A percentile compares a stretch with the other conserved stretches of the same genome.
Evolutionary conservation across 2,113 vertebrate genomes (phyloP).

Genomic region (Varanus salvator): DNA sequence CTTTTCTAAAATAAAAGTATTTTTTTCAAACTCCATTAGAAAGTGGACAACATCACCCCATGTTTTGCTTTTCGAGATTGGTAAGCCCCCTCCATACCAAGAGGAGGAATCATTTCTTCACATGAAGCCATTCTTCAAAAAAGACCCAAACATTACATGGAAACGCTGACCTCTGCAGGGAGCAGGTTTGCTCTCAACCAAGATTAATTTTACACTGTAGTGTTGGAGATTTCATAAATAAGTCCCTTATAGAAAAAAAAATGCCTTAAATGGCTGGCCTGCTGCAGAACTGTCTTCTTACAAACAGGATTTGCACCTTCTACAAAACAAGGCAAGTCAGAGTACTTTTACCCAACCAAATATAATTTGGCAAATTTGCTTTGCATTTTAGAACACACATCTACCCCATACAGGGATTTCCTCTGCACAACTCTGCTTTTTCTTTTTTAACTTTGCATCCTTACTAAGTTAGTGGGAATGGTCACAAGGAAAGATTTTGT

Average conservation of each 20-base stretch:
- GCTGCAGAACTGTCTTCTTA: constrained; percentile 43
- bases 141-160: constrained; percentile 46
- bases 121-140: constrained; percentile 33
- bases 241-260: constrained; percentile 46
- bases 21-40: constrained; percentile 19
- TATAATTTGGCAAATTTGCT: constrained; percentile 60
- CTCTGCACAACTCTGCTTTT: constrained; percentile 59
- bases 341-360: constrained; percentile 51
- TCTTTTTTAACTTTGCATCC: constrained; percentile 20
- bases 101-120: constrained; percentile 48
- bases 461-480: constrained; percentile 54
- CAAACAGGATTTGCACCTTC: constrained; percentile 45
- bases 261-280: constrained; percentile 41
- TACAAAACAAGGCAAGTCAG: constrained; percentile 44
- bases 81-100: constrained; percentile 36
- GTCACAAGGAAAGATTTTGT: constrained; percentile 47
- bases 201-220: constrained; percentile 66
- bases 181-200: constrained; percentile 49
- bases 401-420: constrained; percentile 47
- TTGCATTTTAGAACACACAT: constrained; percentile 40
- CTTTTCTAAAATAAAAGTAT: constrained; percentile 54
- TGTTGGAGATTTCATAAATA: constrained; percentile 71
- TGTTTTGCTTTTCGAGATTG: constrained; percentile 48
- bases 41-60: constrained; percentile 1
- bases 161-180: constrained; percentile 36